A percentile compares a stretch with the other conserved stretches of the same genome.
These are phyloP conservation scores for Achroia grisella DNA, from an alignment of 1,140 invertebrate genomes.

Conservation along the genomic window DNA sequence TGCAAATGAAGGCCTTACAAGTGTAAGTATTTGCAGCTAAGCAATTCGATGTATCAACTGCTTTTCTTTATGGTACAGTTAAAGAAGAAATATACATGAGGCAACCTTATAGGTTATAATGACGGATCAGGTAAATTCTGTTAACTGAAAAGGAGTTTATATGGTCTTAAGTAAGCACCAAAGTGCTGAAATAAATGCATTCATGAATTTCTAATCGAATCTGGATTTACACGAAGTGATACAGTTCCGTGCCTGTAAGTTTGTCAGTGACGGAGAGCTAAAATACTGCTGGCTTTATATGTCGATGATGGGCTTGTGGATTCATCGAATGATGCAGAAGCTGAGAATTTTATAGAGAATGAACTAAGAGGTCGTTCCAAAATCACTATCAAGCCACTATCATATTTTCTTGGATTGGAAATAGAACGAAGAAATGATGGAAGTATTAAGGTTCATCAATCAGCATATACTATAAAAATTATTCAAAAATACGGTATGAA, in stretches of 20 bases:
- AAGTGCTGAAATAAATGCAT: slow-evolving; percentile 40
- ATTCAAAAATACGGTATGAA: slow-evolving; percentile 15
- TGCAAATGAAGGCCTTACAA: slow-evolving; percentile 15
- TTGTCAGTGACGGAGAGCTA: too few species aligned
- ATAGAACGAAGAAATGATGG: too few species aligned
- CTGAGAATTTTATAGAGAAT: slow-evolving; percentile 9
- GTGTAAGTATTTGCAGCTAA: slow-evolving; percentile 3
- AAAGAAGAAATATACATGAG: slow-evolving; percentile 60
- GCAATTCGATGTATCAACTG: slow-evolving; percentile 32
- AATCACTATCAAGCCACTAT: too few species aligned
- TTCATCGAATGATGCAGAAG: too few species aligned
- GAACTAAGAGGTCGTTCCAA: too few species aligned
- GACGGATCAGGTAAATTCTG: slow-evolving; percentile 20
- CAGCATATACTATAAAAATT: slow-evolving; percentile 39
- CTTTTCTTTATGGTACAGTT: slow-evolving; percentile 59
- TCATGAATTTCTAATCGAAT: too few species aligned
- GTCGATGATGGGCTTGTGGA: too few species aligned
- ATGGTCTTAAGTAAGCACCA: slow-evolving; percentile 42
- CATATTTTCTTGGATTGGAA: too few species aligned
- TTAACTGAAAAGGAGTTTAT: slow-evolving; percentile 33
- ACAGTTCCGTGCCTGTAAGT: too few species aligned
- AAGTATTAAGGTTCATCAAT: slow-evolving; percentile 30
- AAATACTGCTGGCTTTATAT: too few species aligned
- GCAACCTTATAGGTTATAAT: slow-evolving; percentile 43
- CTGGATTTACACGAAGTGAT: too few species aligned